phyloP scores from a whole-genome alignment of 35 echinoderm and acorn worm genomes.

The Holothuria glaberrima region DNA sequence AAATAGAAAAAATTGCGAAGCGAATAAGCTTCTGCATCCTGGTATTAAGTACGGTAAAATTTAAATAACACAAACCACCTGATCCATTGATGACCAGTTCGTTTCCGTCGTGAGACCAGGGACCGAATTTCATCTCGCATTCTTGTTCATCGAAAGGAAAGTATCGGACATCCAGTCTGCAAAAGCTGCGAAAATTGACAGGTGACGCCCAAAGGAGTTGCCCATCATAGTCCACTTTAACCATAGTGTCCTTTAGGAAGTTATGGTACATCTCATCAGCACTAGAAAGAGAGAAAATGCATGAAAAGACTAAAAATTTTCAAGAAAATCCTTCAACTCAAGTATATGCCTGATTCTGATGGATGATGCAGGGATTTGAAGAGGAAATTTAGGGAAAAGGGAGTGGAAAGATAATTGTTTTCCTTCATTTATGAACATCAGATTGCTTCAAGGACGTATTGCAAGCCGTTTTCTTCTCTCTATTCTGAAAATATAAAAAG shows the following conservation, averaged over 20 bases:
- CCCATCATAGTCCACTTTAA: constrained; percentile 79
- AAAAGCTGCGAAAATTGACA: constrained; percentile 91
- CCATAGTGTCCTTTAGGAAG: constrained; percentile 76
- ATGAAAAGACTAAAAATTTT: background rate
- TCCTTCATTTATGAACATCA: no score
- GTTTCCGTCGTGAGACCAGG: constrained; percentile 89
- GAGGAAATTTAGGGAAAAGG: no score
- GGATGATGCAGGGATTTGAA: no score
- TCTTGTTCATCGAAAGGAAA: constrained; percentile 93
- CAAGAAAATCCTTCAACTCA: background rate
- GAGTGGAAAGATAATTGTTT: no score
- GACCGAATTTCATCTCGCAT: constrained; percentile 97
- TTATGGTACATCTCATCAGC: constrained; percentile 64
- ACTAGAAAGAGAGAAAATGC: constrained; percentile 35
- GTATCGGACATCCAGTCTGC: constrained; percentile 75
- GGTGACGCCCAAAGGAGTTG: constrained; percentile 85
- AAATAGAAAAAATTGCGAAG: no score
- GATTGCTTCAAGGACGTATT: no score
- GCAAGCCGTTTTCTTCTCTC: no score
- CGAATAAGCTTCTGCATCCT: no score
- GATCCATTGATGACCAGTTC: constrained; percentile 79
- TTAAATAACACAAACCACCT: constrained; percentile 55
- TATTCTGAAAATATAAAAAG: no score
- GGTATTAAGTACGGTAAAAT: background rate
- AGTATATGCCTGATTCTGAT: no score